Evolutionary conservation across 2,797 vertebrate genomes (phyloP).

Genomic region (Halcyon chelicuti): DNA sequence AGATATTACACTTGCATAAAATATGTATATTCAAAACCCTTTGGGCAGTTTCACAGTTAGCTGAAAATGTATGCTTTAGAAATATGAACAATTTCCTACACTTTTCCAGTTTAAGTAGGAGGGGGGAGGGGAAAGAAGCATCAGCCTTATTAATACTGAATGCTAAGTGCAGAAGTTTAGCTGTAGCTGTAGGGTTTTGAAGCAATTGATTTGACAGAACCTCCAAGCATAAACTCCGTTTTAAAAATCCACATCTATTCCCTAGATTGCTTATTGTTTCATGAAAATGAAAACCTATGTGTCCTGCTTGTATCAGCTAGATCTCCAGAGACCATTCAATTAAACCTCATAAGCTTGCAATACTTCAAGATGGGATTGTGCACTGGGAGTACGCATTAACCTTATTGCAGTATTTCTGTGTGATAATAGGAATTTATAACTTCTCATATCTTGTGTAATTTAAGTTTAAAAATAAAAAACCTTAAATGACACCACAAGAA

Average conservation of each 20-base stretch:
- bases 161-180: slow-evolving; percentile 79
- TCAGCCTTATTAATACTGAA: slow-evolving; percentile 81
- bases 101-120: slow-evolving; percentile 65
- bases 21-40: slow-evolving; percentile 53
- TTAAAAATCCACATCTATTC: slow-evolving; percentile 76
- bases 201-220: slow-evolving; percentile 82
- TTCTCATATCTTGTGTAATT: slow-evolving; percentile 41
- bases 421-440: slow-evolving; percentile 44
- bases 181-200: slow-evolving; percentile 78
- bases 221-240: slow-evolving; percentile 73
- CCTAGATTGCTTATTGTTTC: slow-evolving; percentile 75
- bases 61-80: slow-evolving; percentile 72
- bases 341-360: slow-evolving; percentile 52
- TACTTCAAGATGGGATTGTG: slow-evolving; percentile 33
- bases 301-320: slow-evolving; percentile 54
- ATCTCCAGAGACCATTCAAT: slow-evolving; percentile 57
- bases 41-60: slow-evolving; percentile 69
- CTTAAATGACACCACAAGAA: slow-evolving; percentile 65
- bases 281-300: slow-evolving; percentile 64
- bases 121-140: slow-evolving; percentile 71
- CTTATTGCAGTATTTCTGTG: slow-evolving; percentile 63
- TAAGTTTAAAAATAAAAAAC: slow-evolving; percentile 30
- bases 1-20: slow-evolving; percentile 74
- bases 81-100: slow-evolving; percentile 72
- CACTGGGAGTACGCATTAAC: slow-evolving; percentile 26